Conservation (phyloP, 2,113 vertebrate genomes). For the Sylvilagus bachmani region DNA sequence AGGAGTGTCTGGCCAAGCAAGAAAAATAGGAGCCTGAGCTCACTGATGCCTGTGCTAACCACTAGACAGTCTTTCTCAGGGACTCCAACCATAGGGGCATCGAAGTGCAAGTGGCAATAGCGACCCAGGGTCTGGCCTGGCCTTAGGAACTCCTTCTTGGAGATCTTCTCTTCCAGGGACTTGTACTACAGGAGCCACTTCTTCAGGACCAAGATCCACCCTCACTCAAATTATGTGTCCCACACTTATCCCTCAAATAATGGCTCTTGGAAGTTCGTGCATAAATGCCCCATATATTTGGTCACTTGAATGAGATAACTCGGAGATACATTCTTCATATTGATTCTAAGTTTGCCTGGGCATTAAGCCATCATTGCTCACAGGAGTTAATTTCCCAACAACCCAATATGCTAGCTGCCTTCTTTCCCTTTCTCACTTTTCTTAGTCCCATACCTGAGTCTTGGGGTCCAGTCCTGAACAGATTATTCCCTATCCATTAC, state of each 20-base stretch:
- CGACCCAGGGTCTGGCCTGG: slow-evolving; percentile 98
- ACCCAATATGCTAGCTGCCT: background rate
- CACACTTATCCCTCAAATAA: background rate
- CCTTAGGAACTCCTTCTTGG: slow-evolving; percentile 98
- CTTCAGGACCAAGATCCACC: slow-evolving; percentile 98
- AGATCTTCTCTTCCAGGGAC: slow-evolving; percentile 98
- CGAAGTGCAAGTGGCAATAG: slow-evolving; percentile 98
- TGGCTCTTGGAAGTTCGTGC: background rate
- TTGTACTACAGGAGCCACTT: slow-evolving; percentile 98
- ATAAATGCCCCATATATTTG: background rate
- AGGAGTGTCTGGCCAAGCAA: slow-evolving; percentile 97
- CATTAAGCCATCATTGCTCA: background rate
- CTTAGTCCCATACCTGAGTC: background rate
- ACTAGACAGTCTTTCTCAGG: slow-evolving; percentile 99
- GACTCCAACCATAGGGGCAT: slow-evolving; percentile 97
- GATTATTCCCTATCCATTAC: background rate
- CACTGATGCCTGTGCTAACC: slow-evolving; percentile 97
- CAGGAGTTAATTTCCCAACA: background rate
- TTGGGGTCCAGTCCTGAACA: background rate
- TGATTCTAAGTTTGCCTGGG: background rate
- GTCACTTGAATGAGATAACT: background rate
- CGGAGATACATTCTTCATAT: background rate
- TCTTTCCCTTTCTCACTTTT: background rate
- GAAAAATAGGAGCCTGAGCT: slow-evolving; percentile 98
- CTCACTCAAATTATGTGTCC: slow-evolving; percentile 89